These are phyloP conservation scores for Neoarius graeffei DNA, from an alignment of 2,113 vertebrate species.

Conservation along the genomic window DNA sequence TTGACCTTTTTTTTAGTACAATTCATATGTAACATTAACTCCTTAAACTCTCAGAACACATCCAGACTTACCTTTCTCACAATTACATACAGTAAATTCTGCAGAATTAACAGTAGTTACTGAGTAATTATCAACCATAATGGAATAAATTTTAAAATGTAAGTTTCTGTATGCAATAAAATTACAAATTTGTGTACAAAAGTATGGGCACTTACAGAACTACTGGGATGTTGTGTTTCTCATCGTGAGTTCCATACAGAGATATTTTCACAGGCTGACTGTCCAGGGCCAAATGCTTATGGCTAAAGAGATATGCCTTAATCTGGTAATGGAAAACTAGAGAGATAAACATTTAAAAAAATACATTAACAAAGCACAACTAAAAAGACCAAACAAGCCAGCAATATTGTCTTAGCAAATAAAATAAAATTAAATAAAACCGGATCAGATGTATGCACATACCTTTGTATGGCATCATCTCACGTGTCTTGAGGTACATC, in stretches of 20 bases:
- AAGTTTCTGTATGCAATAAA: background rate
- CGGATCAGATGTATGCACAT: background rate
- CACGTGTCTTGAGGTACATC: constrained; percentile 94
- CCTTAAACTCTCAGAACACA: background rate
- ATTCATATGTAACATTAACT: background rate
- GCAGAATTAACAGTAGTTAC: background rate
- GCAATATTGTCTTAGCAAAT: background rate
- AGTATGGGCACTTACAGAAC: constrained; percentile 77
- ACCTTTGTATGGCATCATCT: constrained; percentile 92
- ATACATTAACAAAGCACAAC: background rate
- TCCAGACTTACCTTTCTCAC: background rate
- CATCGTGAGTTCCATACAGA: constrained; percentile 81
- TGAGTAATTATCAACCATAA: background rate
- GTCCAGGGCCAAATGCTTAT: constrained; percentile 66
- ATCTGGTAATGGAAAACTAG: constrained; percentile 97
- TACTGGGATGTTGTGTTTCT: constrained; percentile 82
- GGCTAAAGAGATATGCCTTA: constrained; percentile 90
- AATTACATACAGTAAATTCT: background rate
- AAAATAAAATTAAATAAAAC: background rate
- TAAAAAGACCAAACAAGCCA: background rate
- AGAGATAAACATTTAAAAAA: background rate
- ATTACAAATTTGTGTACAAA: background rate
- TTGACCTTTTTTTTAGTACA: background rate
- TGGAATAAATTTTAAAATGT: background rate
- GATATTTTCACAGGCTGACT: constrained; percentile 85